These are phyloP conservation scores for Mastomys natalensis DNA, from an alignment of 2,113 vertebrate genomes.

Conservation along the genomic window DNA sequence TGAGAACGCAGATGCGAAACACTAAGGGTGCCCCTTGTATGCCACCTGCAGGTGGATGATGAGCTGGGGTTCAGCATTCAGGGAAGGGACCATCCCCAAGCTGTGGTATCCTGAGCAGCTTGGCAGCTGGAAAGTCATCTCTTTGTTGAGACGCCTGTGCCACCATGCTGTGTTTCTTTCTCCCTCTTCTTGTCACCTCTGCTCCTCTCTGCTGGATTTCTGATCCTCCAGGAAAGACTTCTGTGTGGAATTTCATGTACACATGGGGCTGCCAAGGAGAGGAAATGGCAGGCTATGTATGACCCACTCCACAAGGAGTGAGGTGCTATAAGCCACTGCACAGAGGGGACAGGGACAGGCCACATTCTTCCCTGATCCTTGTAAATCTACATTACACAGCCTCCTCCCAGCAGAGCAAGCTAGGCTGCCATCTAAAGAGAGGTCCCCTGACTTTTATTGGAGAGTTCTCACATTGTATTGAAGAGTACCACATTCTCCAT, in stretches of 20 bases:
- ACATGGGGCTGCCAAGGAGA: background rate
- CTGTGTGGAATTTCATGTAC: background rate
- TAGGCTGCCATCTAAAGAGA: fast-evolving
- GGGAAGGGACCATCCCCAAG: background rate
- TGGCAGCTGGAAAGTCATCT: background rate
- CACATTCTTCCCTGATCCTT: fast-evolving
- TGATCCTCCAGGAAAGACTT: background rate
- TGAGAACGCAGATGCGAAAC: background rate
- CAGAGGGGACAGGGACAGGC: fast-evolving
- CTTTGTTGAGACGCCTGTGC: fast-evolving
- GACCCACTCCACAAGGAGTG: fast-evolving
- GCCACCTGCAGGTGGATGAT: background rate
- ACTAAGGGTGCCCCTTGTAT: background rate
- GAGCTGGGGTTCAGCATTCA: background rate
- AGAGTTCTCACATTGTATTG: too few relatives aligned
- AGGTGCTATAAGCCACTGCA: background rate
- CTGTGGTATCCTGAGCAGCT: background rate
- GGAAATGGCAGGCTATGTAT: background rate
- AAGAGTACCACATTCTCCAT: too few relatives aligned
- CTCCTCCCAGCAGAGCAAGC: fast-evolving
- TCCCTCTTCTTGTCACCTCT: too few relatives aligned
- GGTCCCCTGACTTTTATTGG: background rate
- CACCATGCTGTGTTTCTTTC: fast-evolving
- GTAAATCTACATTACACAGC: fast-evolving
- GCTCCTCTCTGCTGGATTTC: fast-evolving